phyloP scores from a whole-genome alignment of 2,797 vertebrate genomes.

The Hafferia zeledoni region DNA sequence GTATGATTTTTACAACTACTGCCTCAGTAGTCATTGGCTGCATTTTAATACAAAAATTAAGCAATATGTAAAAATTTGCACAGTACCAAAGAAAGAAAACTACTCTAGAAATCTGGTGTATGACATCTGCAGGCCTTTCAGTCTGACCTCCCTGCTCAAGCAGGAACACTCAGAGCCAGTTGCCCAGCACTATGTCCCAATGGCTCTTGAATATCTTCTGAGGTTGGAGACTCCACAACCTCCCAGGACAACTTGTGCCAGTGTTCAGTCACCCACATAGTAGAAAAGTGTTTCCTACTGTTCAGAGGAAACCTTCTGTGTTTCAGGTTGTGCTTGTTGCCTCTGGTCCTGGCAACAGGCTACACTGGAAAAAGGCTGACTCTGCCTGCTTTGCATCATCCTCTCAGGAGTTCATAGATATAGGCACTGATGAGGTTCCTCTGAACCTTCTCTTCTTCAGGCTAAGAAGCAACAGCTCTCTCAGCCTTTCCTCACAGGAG shows the following conservation, averaged over 20 bases:
- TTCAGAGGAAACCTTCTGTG: not conserved
- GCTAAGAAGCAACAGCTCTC: not conserved
- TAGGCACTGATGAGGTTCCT: not conserved
- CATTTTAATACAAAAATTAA: not conserved
- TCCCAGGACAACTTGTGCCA: not conserved
- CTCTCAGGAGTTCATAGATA: too few relatives aligned
- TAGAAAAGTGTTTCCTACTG: not conserved
- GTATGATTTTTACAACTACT: not conserved
- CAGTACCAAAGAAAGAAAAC: not conserved
- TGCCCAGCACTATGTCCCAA: not conserved
- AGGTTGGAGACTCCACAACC: not conserved
- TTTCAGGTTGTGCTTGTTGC: not conserved
- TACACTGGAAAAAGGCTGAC: not conserved
- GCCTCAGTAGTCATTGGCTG: not conserved
- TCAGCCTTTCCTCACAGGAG: not conserved
- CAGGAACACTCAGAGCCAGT: not conserved
- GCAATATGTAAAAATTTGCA: not conserved
- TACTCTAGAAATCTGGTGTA: not conserved
- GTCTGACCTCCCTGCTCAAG: not conserved
- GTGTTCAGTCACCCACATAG: not conserved
- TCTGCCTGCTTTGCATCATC: not conserved
- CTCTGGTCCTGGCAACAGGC: not conserved
- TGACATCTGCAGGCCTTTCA: not conserved
- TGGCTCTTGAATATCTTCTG: not conserved
- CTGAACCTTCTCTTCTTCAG: not conserved